A percentile compares a stretch with the other conserved stretches of the same genome.
phyloP scores from a whole-genome alignment of 2,888 invertebrate genomes.

The Allacma fusca region DNA sequence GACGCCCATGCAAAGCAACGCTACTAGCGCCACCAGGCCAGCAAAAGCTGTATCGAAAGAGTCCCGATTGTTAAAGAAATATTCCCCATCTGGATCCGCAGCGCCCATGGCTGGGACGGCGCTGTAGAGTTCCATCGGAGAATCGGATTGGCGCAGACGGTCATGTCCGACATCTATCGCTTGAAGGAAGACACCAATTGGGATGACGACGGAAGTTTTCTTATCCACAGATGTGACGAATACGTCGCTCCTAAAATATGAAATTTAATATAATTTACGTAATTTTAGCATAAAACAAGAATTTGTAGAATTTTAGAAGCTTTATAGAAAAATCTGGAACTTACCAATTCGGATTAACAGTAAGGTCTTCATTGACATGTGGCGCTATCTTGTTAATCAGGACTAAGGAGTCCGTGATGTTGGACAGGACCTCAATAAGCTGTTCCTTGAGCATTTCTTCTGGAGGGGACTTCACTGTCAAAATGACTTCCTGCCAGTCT shows the following conservation, averaged over 20 bases:
- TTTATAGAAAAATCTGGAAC: constrained; percentile 27
- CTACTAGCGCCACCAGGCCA: constrained; percentile 73
- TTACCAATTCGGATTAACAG: constrained; percentile 75
- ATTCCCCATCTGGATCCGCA: constrained; percentile 46
- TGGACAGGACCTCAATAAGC: constrained; percentile 76
- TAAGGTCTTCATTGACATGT: constrained; percentile 73
- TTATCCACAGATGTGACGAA: constrained; percentile 82
- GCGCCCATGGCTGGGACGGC: constrained; percentile 68
- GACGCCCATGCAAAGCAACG: constrained; percentile 83
- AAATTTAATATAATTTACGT: neutral
- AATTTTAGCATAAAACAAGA: neutral
- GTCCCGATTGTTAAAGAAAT: constrained; percentile 70
- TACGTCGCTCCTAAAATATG: constrained; percentile 78
- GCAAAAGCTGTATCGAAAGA: constrained; percentile 86
- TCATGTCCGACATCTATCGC: constrained; percentile 86
- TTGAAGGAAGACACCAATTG: constrained; percentile 77
- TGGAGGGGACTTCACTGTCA: constrained; percentile 84
- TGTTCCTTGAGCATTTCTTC: constrained; percentile 78
- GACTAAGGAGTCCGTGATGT: constrained; percentile 78
- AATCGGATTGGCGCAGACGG: constrained; percentile 77
- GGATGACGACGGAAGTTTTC: constrained; percentile 71
- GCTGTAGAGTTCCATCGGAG: constrained; percentile 78
- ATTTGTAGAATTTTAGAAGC: too few relatives aligned
- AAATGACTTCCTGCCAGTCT: constrained; percentile 80
- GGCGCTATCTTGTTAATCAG: constrained; percentile 81